phyloP scores from a whole-genome alignment of 2,888 invertebrate genomes.

The Thelaira solivaga region DNA sequence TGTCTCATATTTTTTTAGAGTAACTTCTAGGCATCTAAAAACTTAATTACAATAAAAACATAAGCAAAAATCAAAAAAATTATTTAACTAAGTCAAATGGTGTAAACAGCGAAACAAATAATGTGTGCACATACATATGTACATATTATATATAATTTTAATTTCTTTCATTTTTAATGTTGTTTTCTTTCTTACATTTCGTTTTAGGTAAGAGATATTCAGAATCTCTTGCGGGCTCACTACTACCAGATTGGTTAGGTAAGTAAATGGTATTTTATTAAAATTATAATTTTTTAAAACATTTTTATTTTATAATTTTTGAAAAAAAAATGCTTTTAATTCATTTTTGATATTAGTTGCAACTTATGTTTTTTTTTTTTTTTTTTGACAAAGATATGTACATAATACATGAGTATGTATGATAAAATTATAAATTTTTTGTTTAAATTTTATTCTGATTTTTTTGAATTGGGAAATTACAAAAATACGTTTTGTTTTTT shows the following conservation, averaged over 20 bases:
- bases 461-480: neutral
- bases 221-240: slow-evolving; percentile 78
- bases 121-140: too few relatives aligned
- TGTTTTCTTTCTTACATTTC: slow-evolving; percentile 42
- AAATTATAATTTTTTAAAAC: slow-evolving; percentile 64
- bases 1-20: too few relatives aligned
- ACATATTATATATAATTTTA: too few relatives aligned
- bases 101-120: slow-evolving; percentile 6
- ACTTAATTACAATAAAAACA: too few relatives aligned
- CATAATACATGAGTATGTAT: slow-evolving; percentile 1
- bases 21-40: too few relatives aligned
- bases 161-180: slow-evolving; percentile 29
- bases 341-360: slow-evolving; percentile 64
- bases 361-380: slow-evolving; percentile 62
- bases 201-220: slow-evolving; percentile 78
- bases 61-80: neutral
- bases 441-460: slow-evolving; percentile 11
- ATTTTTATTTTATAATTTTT: slow-evolving; percentile 64
- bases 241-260: slow-evolving; percentile 78
- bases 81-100: slow-evolving; percentile 13
- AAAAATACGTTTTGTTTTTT: slow-evolving; percentile 14
- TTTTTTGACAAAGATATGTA: too few relatives aligned
- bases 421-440: slow-evolving; percentile 19
- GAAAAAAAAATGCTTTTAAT: slow-evolving; percentile 27
- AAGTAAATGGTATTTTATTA: slow-evolving; percentile 71